Base-by-base conservation (phyloP, 2,113 vertebrate species). In the Nesogale talazaci region DNA sequence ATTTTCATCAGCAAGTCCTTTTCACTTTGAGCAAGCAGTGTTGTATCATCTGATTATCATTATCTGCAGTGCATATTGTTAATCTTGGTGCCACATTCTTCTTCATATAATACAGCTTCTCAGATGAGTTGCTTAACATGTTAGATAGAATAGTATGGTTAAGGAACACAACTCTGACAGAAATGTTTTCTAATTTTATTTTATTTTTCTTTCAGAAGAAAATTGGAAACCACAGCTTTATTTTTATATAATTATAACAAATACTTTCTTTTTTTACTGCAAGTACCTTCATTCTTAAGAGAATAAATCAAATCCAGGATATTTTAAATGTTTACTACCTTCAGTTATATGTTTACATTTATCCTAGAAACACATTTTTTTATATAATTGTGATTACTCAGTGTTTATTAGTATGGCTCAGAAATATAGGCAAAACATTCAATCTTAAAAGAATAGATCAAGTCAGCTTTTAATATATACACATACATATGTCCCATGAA, bases 201-300 rank as follows among this genome's bases (percentile, higher is more conserved):
- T n/a, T n/a, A n/a, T n/a, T n/a, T n/a, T n/a, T n/a, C n/a, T 75
- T 92, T 94, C 46, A 91, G 31, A 63, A 0, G 14, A 42, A 29
- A 83, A 89, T 40, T 61, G 29, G 7, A 80, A 74, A 42, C 8
- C 42, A 0, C 81, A n/a, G 78, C 70, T 95, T 92, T 93, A 15
- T 77, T 8, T 75, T 74, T 81, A 75, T n/a, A 17, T 92, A 69
- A 11, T 67, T 88, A 80, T 1, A 67, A 15, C 59, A 57, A n/a
- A 29, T 78, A 59, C 36, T 70, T 69, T 90, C 91, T 2, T 1
- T 61, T 69, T 67, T 83, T 52, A 52, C 46, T 12, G 9, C 46
- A 52, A 10, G 46, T 52, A 52, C 46, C 46, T 52, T 52, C 91
- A 3, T 1, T 69, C 61, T 74, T 83, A 67, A 29, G 77, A 63